Evolutionary conservation across 2,888 invertebrate genomes (phyloP), one percentile per base, ranked within the genome.

Genomic region (Oscheius onirici): DNA sequence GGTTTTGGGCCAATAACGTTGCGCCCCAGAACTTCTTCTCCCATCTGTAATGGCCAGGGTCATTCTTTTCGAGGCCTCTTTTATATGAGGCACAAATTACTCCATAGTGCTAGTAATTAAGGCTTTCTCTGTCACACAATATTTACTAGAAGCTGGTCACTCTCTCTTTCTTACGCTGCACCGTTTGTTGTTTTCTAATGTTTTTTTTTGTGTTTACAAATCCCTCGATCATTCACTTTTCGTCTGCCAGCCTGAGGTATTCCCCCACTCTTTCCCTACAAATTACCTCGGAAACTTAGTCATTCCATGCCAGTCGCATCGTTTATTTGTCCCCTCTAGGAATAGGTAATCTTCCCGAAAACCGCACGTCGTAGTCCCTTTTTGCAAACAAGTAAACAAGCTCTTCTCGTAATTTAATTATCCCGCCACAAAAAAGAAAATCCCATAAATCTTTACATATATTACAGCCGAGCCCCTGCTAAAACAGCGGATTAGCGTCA

Each of bases 401-500:
- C 26, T 55, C 24, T 26, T 28, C 34, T 20, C 20, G 0, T 13
- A 46, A 11, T 13, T 13, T 13, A 5, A 17, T 46, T 46, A 46
- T 46, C 46, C 15, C 13, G 20, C 1, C 13, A 26, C 40, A 57
- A 58, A 41, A 58, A n/a, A 41, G 41, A 13, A 15, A 15, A 34
- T 13, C 15, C n/a, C 11, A 58, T 58, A 58, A 58, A 40, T 17
- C 22, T 17, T 41, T 20, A 41, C 34, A 58, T 40, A 41, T 40
- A 40, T 58, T 58, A 40, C 41, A 28, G 20, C n/a, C 15, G 58
- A 26, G 24, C 15, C 24, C n/a, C 11, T 49, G 63, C 49, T 63
- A 63, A 63, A 63, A 63, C 49, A 63, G 63, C 49, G 63, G 63
- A 46, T 63, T 63, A 49, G 46, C 63, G 46, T 63, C 63, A 63